Evolutionary conservation across 2,797 vertebrate genomes (phyloP), one percentile per base, ranked within the genome.

Genomic region (Mareca strepera): DNA sequence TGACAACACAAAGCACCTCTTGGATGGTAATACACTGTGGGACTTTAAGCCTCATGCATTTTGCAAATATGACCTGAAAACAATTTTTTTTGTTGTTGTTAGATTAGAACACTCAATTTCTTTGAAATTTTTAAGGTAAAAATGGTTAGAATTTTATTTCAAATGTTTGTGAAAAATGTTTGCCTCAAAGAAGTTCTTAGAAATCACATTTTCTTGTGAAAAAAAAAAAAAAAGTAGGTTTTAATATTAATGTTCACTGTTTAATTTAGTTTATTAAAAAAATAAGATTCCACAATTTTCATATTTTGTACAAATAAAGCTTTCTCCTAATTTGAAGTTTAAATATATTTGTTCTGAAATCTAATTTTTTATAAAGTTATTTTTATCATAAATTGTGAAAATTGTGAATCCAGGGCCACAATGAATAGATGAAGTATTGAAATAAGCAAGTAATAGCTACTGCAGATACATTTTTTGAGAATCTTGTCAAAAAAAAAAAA

Each of bases 51-150:
- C 80, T 97, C 94, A 97, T 95, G 44, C 73, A 96, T 97, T 95
- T 97, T 96, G 88, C 93, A 97, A 94, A 95, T 92, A 94, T 95
- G 96, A 96, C 95, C 96, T 96, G 94, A 96, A 97, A 97, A 96
- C 17, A 90, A 82, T 86, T 94, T 86, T 43, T 79, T 9, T 79
- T 9, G 17, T 18, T 91, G 95, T 72, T 93, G 88, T 48, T 18
- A 83, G 14, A 29, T 94, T 94, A 88, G 60, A 93, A 75, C 66
- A 67, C 5, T 53, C 23, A 0, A 43, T 85, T 91, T 95, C 39
- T 91, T 94, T 82, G 43, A 94, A 91, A 88, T 67, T 78, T 90
- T 0, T 72, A 50, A 91, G 31, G 48, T 88, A 68, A 82, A 92
- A 77, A 60, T 81, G n/a, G 4, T 37, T 75, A 25, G 46, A 92